Percentiles rank a stretch among this genome's conserved stretches.
phyloP scores from a whole-genome alignment of 1,140 invertebrate genomes.

The Drosophila lowei region DNA sequence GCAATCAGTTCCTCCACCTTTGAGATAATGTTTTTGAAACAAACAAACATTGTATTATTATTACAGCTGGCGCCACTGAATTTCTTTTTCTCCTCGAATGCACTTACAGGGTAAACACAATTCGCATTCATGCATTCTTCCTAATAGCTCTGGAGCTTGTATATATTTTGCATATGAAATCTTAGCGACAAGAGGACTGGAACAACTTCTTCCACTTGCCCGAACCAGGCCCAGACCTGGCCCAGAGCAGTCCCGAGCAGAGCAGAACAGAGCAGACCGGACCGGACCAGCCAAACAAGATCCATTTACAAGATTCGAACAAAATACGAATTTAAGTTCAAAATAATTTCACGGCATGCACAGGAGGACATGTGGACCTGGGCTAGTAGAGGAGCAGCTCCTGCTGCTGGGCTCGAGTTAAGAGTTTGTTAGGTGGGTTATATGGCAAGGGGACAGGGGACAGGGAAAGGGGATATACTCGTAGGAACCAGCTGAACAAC shows the following conservation, averaged over 20 bases:
- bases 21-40: too few relatives aligned
- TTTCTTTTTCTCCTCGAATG: too few relatives aligned
- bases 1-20: too few relatives aligned
- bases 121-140: background rate
- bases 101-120: background rate
- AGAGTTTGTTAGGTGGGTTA: background rate
- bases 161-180: constrained; percentile 45
- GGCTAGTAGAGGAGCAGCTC: background rate
- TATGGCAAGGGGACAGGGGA: too few relatives aligned
- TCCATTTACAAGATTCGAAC: constrained; percentile 79
- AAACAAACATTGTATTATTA: too few relatives aligned
- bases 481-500: constrained; percentile 68
- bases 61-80: too few relatives aligned
- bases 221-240: background rate
- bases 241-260: background rate
- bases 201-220: constrained; percentile 17
- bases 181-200: constrained; percentile 1
- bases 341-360: constrained; percentile 82
- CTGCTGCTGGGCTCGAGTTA: constrained; percentile 43
- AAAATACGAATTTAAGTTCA: constrained; percentile 83
- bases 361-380: constrained; percentile 48
- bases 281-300: constrained; percentile 55
- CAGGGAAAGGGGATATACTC: background rate
- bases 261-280: background rate
- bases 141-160: background rate